Evolutionary conservation across 2,888 invertebrate genomes (phyloP).

Genomic region (Pseudococcus longispinus): DNA sequence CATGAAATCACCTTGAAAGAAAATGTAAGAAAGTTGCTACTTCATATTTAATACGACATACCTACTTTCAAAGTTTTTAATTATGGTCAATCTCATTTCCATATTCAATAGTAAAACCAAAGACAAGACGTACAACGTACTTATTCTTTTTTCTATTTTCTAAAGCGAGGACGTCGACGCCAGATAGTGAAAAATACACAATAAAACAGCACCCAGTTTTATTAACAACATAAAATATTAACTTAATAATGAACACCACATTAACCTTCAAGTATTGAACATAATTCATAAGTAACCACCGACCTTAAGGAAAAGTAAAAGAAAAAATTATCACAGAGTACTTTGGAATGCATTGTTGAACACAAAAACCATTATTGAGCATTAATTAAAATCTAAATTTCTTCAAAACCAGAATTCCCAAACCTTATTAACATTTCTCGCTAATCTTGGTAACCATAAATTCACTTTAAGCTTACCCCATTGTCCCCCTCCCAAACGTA

Average conservation of each 20-base stretch:
- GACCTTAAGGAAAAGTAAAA: neutral
- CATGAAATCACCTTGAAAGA: too few relatives aligned
- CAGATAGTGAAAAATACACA: neutral
- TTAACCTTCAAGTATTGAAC: neutral
- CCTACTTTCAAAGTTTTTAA: too few relatives aligned
- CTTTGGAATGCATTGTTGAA: constrained; percentile 13
- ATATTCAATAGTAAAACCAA: too few relatives aligned
- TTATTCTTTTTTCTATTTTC: too few relatives aligned
- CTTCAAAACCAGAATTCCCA: neutral
- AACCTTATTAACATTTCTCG: neutral
- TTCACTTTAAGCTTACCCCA: neutral
- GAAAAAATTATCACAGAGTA: constrained; percentile 18
- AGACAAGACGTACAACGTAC: too few relatives aligned
- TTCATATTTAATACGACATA: too few relatives aligned
- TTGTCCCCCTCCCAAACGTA: neutral
- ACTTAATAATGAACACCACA: neutral
- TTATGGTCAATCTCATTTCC: too few relatives aligned
- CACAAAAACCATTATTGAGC: neutral
- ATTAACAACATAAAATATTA: neutral
- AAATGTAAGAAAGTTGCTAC: too few relatives aligned
- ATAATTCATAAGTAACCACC: neutral
- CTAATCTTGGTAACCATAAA: neutral
- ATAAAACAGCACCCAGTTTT: neutral
- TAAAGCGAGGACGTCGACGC: too few relatives aligned
- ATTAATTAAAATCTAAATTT: neutral